Base-by-base conservation (phyloP, 2,113 vertebrate genomes). In the Cryptomyrus ogoouensis region DNA sequence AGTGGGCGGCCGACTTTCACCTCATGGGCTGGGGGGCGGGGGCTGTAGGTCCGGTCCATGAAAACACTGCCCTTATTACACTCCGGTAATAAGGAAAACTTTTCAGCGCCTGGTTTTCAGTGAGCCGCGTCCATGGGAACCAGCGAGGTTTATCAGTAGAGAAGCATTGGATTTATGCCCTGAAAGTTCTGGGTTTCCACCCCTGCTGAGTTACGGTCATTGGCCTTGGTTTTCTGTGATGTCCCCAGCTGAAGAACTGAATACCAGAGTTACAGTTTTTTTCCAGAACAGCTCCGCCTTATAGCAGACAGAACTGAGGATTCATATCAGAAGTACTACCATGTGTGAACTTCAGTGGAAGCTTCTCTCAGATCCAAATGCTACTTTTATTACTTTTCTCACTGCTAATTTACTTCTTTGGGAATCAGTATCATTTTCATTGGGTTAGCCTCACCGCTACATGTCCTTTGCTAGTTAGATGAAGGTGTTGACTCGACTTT, bases 191-290 rank as follows among this genome's bases (percentile, higher is more conserved):
- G 85, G 50, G 39, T 87, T 87, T 53, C 50, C 85, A 80, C 5
- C 74, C 27, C 50, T 3, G 85, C 50, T 56, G 85, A 87, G 31
- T 53, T 52, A 87, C 27, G 35, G 85, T 35, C 85, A 53, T 31
- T 52, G 85, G 47, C 85, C 49, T n/a, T 50, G 31, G n/a, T 56
- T 56, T 87, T 27, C 50, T 27, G 50, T 53, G 50, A 50, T 56
- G 85, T 87, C 50, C 85, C 15, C 9, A 50, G 50, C n/a, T 21
- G 50, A 87, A 7, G 49, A 39, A 56, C 15, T 53, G 27, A 56
- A 87, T 87, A 87, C 85, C 85, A 87, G 49, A 56, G 85, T 87
- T 87, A 53, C 80, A 24, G 31, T 39, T 87, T 87, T 47, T 87
- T 56, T 87, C 85, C 85, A 87, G n/a, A 87, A 5, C 50, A 42